Percentiles rank a stretch among this genome's conserved stretches.
phyloP scores from a whole-genome alignment of 2,113 vertebrate genomes.

The Anguilla rostrata region DNA sequence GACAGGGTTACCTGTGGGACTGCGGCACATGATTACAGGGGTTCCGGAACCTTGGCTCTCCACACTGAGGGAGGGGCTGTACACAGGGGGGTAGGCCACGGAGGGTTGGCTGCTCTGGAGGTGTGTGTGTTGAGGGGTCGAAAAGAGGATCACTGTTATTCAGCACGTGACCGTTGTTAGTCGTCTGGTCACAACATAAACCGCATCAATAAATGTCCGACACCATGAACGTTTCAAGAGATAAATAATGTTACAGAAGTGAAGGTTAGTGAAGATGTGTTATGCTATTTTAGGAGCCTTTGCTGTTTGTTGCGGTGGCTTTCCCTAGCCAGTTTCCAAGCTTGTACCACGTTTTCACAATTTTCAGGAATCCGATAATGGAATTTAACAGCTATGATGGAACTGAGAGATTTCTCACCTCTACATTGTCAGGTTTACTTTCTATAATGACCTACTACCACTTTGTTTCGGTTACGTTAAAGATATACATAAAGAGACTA shows the following conservation, averaged over 20 bases:
- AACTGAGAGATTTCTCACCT: no score
- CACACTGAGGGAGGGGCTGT: slow-evolving; percentile 64
- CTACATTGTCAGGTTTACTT: no score
- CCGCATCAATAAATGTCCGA: background rate
- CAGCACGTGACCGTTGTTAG: background rate
- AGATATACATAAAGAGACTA: no score
- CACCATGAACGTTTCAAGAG: background rate
- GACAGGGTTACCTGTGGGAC: slow-evolving; percentile 79
- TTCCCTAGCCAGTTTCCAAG: background rate
- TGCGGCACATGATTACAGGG: slow-evolving; percentile 84
- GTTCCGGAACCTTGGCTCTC: slow-evolving; percentile 76
- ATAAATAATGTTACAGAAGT: background rate
- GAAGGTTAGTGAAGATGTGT: background rate
- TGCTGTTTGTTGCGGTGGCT: background rate
- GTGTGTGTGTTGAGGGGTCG: slow-evolving; percentile 22
- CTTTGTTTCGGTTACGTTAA: no score
- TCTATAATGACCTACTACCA: no score
- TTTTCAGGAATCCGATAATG: background rate
- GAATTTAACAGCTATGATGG: no score
- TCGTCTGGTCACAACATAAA: background rate
- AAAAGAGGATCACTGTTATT: slow-evolving; percentile 7
- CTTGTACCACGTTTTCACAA: background rate
- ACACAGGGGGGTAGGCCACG: slow-evolving; percentile 76
- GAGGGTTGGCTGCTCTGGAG: slow-evolving; percentile 77
- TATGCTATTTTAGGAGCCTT: background rate